Evolutionary conservation across 2,888 invertebrate species (phyloP), one percentile per base, ranked within the genome.

Genomic region (Drosophila melanosoma): DNA sequence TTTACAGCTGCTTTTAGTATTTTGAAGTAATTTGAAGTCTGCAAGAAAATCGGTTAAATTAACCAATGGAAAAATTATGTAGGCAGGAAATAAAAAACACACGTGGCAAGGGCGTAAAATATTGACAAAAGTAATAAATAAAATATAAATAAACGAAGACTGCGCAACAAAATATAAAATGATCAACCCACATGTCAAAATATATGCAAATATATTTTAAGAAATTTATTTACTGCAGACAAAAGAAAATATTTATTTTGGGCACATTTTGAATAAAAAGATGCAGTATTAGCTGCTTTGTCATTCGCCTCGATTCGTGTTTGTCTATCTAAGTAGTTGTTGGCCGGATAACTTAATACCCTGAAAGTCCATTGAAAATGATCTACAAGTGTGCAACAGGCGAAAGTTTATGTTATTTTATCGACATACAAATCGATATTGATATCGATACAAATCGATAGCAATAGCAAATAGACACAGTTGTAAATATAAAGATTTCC

Each of bases 171-270:
- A 61, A 32, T 48, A 64, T 26, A 8, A 36, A 23, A 17, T 10
- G 1, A 35, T 10, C 42, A 45, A 38, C 33, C 53, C 36, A 57
- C 51, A 29, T 33, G 36, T 33, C 29, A 48, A 59, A 58, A 45
- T 61, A 66, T 76, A 79, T 79, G 82, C 73, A 71, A 84, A 82
- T 77, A 33, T 61, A 65, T 67, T 42, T 17, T 1, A 42, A 49
- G 59, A 49, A 38, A 12, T n/a, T 1, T 59, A 59, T 59, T 33
- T 20, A 48, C 48, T 59, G 33, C 59, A 59, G 45, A 59, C 33
- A 35, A 59, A 35, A 59, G 26, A 23, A 45, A 15, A 48, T 26
- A 49, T 45, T 32, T 33, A 23, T 20, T 42, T 42, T 42, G 23
- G 20, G 38, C 23, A 54, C 38, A 35, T 23, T 49, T 15, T 11